Base-by-base conservation (phyloP, 2,888 invertebrate species). In the Deilephila elpenor region DNA sequence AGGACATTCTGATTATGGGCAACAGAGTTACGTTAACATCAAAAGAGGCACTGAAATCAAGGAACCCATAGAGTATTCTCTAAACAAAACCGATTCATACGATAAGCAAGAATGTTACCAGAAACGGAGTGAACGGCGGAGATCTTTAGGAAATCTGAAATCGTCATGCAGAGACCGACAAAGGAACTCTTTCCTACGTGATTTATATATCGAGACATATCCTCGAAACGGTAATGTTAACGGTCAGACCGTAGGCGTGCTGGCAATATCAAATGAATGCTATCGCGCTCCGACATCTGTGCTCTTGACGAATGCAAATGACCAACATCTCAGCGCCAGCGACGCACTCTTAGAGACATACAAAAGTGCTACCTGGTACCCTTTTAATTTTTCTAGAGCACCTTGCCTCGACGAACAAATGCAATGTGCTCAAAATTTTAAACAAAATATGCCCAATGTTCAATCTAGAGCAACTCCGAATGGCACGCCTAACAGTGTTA, bases 121-220 rank as follows among this genome's bases (percentile, higher is more conserved):
- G 80, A 87, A 84, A 84, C 82, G 80, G 83, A 88, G 84, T 80
- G 82, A 84, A 79, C 83, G 82, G 74, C 78, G 75, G 79, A 79
- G 86, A 85, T 80, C 83, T 89, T 88, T 88, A 82, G 86, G 86
- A 85, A 87, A 90, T 89, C 85, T 90, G 82, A 88, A 86, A 86
- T 86, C 85, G 78, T 79, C 82, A 76, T 85, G 83, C 83, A 81
- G 78, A 84, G 87, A 87, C 90, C 91, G 89, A 90, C 89, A 92
- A 91, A 91, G 88, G 83, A 89, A 86, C 86, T 89, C 88, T 87
- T 89, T 87, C 84, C 88, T 89, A 91, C 92, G 91, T 91, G 93
- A 91, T 91, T 90, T 91, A 90, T 91, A 88, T 92, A 91, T 90
- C 88, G 92, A 91, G 90, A 88, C 90, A 88, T 89, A 89, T 90